A percentile compares a stretch with the other conserved stretches of the same genome.
Conservation (phyloP, 2,113 vertebrate species). For the Condylura cristata region DNA sequence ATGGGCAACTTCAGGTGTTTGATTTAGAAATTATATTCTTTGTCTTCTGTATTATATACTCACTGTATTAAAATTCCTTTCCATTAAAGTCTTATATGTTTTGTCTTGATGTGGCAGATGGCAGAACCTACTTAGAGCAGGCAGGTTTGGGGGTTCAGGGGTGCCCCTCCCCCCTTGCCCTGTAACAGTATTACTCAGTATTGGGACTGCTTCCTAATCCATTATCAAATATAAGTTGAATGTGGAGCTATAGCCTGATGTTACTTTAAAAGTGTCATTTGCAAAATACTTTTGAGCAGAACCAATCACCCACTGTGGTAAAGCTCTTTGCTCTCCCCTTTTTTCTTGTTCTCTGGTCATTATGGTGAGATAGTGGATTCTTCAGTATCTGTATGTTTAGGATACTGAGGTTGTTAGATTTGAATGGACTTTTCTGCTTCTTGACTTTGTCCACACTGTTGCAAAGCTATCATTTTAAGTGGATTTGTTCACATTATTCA, state of each 20-base stretch:
- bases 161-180: no score
- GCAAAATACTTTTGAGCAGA: neutral
- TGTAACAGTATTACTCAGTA: neutral
- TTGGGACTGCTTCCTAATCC: neutral
- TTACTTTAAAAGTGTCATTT: neutral
- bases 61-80: no score
- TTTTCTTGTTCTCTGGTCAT: neutral
- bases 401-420: neutral
- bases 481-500: neutral
- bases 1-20: no score
- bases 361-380: neutral
- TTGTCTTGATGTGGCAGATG: no score
- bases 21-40: no score
- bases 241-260: neutral
- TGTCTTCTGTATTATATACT: no score
- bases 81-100: no score
- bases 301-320: neutral
- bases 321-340: neutral
- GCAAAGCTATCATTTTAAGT: neutral
- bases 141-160: no score
- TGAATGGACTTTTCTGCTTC: neutral
- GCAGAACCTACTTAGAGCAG: no score
- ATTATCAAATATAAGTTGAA: neutral
- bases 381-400: neutral
- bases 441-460: neutral